phyloP scores from a whole-genome alignment of 2,113 vertebrate genomes.

The Myrmecobius fasciatus region DNA sequence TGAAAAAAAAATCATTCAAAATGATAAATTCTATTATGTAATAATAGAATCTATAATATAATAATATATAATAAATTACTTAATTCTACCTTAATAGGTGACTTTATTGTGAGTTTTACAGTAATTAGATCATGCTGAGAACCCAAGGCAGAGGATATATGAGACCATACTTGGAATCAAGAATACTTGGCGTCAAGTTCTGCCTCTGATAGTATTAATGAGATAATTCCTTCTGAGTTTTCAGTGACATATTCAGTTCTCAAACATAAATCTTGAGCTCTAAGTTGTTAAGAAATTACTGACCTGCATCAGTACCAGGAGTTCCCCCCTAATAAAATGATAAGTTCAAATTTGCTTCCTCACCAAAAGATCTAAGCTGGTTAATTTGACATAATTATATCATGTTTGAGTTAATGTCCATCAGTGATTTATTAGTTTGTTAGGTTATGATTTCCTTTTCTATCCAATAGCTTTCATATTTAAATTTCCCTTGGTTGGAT shows the following conservation, averaged over 20 bases:
- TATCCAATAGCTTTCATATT: background rate
- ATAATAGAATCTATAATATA: too few species aligned
- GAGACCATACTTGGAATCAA: background rate
- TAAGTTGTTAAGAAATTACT: background rate
- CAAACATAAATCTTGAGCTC: background rate
- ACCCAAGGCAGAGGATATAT: background rate
- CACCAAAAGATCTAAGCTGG: background rate
- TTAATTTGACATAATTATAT: background rate
- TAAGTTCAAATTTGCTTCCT: background rate
- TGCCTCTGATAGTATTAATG: background rate
- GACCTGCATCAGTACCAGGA: background rate
- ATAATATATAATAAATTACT: too few species aligned
- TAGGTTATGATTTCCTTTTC: background rate
- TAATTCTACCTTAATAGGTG: background rate
- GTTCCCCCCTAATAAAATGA: background rate
- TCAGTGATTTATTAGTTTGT: background rate
- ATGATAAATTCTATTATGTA: too few species aligned
- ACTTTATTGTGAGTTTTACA: conserved; percentile 20
- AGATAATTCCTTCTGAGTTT: too few species aligned
- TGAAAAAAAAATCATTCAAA: background rate
- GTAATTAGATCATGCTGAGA: background rate
- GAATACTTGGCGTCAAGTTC: too few species aligned
- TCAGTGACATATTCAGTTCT: too few species aligned
- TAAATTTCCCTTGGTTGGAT: background rate
- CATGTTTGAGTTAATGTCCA: background rate